Evolutionary conservation across 1,140 invertebrate genomes (phyloP).

Genomic region (Sinonovacula constricta): DNA sequence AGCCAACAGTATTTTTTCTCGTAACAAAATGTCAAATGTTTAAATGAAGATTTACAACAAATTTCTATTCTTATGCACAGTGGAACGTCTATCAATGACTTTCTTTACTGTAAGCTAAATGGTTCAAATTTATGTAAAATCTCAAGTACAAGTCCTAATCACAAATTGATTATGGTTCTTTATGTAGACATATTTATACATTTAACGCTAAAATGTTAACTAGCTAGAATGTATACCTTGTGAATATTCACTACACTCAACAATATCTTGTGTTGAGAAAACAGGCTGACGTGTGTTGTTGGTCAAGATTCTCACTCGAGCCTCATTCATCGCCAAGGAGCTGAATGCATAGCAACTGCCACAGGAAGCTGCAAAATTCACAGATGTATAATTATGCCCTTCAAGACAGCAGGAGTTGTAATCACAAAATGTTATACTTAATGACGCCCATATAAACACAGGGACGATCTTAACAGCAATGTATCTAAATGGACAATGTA

Average conservation of each 20-base stretch:
- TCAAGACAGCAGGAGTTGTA: no score
- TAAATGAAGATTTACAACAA: no score
- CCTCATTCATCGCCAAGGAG: conserved; percentile 80
- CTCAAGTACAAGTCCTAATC: background rate
- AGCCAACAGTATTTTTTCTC: no score
- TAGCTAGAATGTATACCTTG: conserved; percentile 73
- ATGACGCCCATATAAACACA: no score
- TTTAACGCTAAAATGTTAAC: no score
- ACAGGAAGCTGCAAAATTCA: conserved; percentile 73
- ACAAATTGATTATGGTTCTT: background rate
- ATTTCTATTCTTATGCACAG: no score
- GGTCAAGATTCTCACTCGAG: conserved; percentile 78
- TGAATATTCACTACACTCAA: conserved; percentile 80
- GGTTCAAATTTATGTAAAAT: background rate
- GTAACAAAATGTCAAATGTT: no score
- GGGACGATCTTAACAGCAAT: no score
- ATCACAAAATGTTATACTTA: no score
- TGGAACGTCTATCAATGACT: background rate
- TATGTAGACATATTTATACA: background rate
- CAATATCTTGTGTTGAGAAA: conserved; percentile 81
- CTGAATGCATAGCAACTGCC: conserved; percentile 82
- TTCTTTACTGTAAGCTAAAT: no score
- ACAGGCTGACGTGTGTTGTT: conserved; percentile 77
- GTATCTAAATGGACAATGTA: no score
- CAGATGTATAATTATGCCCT: no score